Base-by-base conservation (phyloP, 2,888 invertebrate species). In the Sussaba pulchella region DNA sequence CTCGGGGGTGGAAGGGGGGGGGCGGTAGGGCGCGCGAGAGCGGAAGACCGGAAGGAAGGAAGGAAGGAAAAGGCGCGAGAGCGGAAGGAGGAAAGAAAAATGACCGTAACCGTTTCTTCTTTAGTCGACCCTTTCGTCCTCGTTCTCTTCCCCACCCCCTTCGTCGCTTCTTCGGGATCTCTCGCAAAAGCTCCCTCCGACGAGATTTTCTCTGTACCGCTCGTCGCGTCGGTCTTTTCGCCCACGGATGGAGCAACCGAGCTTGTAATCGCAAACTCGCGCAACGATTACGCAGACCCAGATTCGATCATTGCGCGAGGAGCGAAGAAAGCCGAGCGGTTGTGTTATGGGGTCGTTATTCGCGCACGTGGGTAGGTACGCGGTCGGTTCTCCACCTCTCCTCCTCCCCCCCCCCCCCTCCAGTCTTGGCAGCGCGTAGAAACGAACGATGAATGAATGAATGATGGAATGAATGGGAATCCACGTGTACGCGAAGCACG, bases 11-110 rank as follows among this genome's bases (percentile, higher is more conserved):
- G 31, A 2, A 31, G 6, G 50, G 39, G 61, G 21, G 19, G 24
- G 50, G 31, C 9, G 39, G n/a, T 12, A 21, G 12, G 43, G 63
- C 61, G 21, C 63, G 66, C 52, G 54, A 78, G 59, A 79, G 66
- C 47, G 45, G 57, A 66, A 43, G 66, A 73, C 45, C 43, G 69
- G 45, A 54, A 71, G 71, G 74, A 72, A 71, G 71, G 45, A 75
- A 74, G 57, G 75, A 73, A 67, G 71, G 47, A 73, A 72, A 72
- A 69, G 64, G 31, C 64, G 72, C 36, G 45, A 59, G 59, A n/a
- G 39, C 45, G 77, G 41, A 47, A 43, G 61, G 31, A 2, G 6
- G 31, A 31, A 5, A 6, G 4, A 6, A 31, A 5, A 31, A 31
- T 31, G 31, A 21, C 31, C 73, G 64, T 54, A 39, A 36, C 6